phyloP scores from a whole-genome alignment of 2,113 vertebrate species.

The Pluvianellus socialis region DNA sequence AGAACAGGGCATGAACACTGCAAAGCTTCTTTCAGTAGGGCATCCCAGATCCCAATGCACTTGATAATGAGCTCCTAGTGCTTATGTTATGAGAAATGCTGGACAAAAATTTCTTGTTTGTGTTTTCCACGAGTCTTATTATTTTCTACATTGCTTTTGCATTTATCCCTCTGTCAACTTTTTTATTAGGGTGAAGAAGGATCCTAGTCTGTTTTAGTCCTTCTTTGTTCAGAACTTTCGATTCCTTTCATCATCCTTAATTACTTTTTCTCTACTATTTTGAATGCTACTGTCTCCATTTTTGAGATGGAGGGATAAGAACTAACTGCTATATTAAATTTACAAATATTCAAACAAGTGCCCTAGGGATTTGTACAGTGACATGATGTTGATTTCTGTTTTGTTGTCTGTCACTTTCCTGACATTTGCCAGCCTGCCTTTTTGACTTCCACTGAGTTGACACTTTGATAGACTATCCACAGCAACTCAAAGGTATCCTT shows the following conservation, averaged over 20 bases:
- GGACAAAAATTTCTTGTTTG: neutral
- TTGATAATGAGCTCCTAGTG: neutral
- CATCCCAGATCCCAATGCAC: neutral
- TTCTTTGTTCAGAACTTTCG: neutral
- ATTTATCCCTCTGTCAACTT: neutral
- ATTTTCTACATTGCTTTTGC: neutral
- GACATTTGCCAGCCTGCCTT: neutral
- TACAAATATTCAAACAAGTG: neutral
- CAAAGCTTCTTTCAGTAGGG: neutral
- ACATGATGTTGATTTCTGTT: neutral
- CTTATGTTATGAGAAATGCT: neutral
- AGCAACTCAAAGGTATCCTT: neutral
- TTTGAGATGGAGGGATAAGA: neutral
- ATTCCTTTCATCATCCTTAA: neutral
- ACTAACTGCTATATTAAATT: neutral
- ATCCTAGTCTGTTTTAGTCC: neutral
- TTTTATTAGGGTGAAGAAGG: neutral
- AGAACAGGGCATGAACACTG: neutral
- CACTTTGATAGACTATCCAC: neutral
- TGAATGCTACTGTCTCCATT: neutral
- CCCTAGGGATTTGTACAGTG: neutral
- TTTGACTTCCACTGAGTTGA: neutral
- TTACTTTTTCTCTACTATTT: neutral
- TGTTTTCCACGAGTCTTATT: neutral
- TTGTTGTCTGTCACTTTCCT: neutral